phyloP scores from a whole-genome alignment of 2,113 vertebrate genomes.

The Macaca nemestrina region DNA sequence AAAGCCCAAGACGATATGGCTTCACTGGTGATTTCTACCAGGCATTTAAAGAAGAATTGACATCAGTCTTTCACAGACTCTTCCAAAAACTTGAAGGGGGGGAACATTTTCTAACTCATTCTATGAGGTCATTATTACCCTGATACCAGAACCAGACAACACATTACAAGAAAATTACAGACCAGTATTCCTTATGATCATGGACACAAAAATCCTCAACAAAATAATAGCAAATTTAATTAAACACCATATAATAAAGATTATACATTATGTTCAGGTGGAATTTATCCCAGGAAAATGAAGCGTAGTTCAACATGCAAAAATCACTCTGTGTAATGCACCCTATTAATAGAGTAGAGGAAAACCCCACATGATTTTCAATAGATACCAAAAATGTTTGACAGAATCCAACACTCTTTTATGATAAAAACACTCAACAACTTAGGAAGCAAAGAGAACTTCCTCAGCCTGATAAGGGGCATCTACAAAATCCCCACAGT shows the following conservation, averaged over 20 bases:
- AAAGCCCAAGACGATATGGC: neutral
- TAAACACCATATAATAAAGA: neutral
- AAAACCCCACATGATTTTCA: neutral
- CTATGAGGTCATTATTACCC: neutral
- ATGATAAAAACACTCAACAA: neutral
- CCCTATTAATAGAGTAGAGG: neutral
- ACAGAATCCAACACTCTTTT: neutral
- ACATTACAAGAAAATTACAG: neutral
- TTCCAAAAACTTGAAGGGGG: neutral
- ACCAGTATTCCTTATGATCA: neutral
- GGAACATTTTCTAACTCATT: neutral
- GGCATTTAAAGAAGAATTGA: neutral
- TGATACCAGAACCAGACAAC: neutral
- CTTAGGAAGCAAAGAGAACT: neutral
- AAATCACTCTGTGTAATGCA: neutral
- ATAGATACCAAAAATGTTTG: neutral
- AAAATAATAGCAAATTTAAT: neutral
- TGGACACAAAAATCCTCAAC: neutral
- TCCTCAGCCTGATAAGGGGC: neutral
- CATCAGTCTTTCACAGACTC: neutral
- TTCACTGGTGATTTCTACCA: neutral
- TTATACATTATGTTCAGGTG: neutral
- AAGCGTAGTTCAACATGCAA: neutral
- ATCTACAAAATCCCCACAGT: neutral
- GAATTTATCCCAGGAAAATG: neutral